Evolutionary conservation across 2,888 invertebrate genomes (phyloP).

Genomic region (Andrena hattorfiana): DNA sequence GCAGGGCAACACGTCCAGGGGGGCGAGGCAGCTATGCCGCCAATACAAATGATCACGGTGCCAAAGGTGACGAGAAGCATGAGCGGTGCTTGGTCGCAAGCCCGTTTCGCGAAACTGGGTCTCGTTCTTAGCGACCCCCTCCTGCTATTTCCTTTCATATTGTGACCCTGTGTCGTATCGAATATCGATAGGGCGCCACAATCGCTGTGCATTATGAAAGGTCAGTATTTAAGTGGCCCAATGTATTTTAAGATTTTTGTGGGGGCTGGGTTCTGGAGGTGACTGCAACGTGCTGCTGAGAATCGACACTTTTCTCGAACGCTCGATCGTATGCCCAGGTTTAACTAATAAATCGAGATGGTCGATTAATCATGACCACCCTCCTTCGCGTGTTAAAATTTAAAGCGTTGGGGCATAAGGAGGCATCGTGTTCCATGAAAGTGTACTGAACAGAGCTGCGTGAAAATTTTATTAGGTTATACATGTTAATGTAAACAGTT

Average conservation of each 20-base stretch:
- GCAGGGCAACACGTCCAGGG: not conserved
- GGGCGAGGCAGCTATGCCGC: not conserved
- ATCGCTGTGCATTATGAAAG: conserved; percentile 45
- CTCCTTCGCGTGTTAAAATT: too few species aligned
- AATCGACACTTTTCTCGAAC: not conserved
- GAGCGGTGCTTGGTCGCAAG: conserved; percentile 2
- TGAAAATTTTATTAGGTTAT: too few species aligned
- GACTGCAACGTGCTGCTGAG: not conserved
- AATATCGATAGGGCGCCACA: conserved; percentile 62
- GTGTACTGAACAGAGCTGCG: too few species aligned
- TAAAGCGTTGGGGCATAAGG: too few species aligned
- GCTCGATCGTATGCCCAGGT: not conserved
- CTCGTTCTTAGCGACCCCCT: conserved; percentile 43
- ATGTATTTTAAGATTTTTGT: conserved; percentile 24
- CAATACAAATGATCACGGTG: conserved; percentile 52
- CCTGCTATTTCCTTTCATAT: conserved; percentile 26
- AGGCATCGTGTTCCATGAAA: too few species aligned
- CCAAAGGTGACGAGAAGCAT: conserved; percentile 47
- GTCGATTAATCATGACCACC: too few species aligned
- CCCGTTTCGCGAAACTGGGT: conserved; percentile 33
- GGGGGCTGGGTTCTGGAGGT: not conserved
- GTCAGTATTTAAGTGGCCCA: conserved; percentile 38
- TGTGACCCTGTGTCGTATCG: conserved; percentile 64
- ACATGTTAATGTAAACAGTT: too few species aligned
- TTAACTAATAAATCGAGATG: not conserved